Base-by-base conservation (phyloP, 2,888 invertebrate genomes). In the Lamellibrachia satsuma region DNA sequence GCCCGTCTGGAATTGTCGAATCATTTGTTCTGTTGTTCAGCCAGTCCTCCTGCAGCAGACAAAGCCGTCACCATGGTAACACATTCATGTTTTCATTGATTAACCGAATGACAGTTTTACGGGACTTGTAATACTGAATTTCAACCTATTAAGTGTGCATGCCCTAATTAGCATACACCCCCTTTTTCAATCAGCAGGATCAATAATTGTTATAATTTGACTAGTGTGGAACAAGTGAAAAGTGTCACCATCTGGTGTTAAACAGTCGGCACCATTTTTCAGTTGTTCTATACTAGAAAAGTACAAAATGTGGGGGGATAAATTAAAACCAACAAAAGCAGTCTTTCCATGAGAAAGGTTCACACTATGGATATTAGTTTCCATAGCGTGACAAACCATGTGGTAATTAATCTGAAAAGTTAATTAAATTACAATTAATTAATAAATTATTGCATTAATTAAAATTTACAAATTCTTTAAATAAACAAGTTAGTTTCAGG, bases 21-120 rank as follows among this genome's bases (percentile, higher is more conserved):
- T 99, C 98, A 99, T n/a, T n/a, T 99, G 96, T 98, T 99, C 96
- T 99, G 99, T 52, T 99, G 97, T 0, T 99, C 99, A 51, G 98
- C 97, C 98, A 99, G 98, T 52, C 99, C 99, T 95, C 99, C 99
- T 99, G 95, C 94, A 93, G 92, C 94, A 92, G 93, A 39, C 92
- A 52, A 55, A 60, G 7, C 6, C 11, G n/a, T 92, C 51, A 92
- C 90, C 75, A 92, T 90, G 75, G 75, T 75, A 75, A 75, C 75
- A 22, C 75, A 6, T 75, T 75, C 75, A 75, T 39, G 39, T 39
- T 39, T 39, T 39, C 39, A 39, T 39, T 39, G 39, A 39, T 39
- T 39, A 39, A 39, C 39, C 39, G 39, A 39, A 39, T 39, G 39
- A 39, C 39, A 39, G 39, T 39, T 39, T 39, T 39, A 39, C 1